Evolutionary conservation across 2,888 invertebrate species (phyloP), one percentile per base, ranked within the genome.

Genomic region (Allygus modestus): DNA sequence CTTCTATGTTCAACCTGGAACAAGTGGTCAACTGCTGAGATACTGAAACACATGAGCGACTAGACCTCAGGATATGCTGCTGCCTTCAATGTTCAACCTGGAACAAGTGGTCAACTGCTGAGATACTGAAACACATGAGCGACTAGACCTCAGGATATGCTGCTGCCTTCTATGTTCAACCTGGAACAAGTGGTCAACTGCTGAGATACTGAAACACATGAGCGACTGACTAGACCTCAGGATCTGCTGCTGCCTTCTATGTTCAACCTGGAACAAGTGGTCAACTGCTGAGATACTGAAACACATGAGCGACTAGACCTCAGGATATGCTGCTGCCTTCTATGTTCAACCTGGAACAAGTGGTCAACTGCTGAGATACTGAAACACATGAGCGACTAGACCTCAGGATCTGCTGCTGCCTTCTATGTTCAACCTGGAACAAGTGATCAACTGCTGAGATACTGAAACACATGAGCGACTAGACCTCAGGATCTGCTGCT

Each of bases 1-100:
- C 88, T 89, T 26, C 89, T 89, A 77, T 89, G 89, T 85, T 91
- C 90, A 12, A 88, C 89, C 90, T 91, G 85, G 15, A 84, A 83
- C 69, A 43, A 23, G 54, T 23, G 54, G 20, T 54, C 54, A 54
- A 23, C 54, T 54, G 54, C 54, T 54, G 54, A 54, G 20, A 54
- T 23, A 51, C 20, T 23, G 20, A 2, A 54, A 23, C 54, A 2
- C 7, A 5, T 54, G 54, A 54, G 20, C 11, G 54, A 11, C 54
- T 23, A 5, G 89, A 89, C 87, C 89, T 89, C 15, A 90, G 88
- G 84, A 90, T 89, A 86, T 90, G 89, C 83, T 90, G 89, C 73
- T 90, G 90, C 69, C 88, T 89, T 26, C 89, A 89, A 77, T 89
- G 89, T 85, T 91, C 90, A 12, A 88, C 89, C 90, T 91, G 85